A percentile compares a stretch with the other conserved stretches of the same genome.
These are phyloP conservation scores for Falco rusticolus DNA, from an alignment of 2,797 vertebrate species.

Conservation along the genomic window DNA sequence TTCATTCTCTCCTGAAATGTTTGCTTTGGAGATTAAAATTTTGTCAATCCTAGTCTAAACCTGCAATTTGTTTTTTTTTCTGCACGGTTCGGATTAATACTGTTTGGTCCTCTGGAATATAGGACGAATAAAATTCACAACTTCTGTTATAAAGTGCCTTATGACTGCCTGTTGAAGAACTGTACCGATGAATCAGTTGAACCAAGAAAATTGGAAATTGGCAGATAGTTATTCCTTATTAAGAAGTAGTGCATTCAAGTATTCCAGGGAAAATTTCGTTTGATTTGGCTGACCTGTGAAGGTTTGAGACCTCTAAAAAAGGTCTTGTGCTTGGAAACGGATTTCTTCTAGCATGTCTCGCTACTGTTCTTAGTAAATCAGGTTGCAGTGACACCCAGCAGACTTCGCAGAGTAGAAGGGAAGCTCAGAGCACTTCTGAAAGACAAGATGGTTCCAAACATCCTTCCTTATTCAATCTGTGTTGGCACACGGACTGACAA, in stretches of 20 bases:
- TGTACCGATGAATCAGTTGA: constrained; percentile 21
- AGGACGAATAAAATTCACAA: background rate
- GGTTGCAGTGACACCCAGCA: background rate
- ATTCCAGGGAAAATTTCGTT: background rate
- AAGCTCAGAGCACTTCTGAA: background rate
- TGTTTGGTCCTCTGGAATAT: background rate
- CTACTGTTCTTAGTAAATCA: background rate
- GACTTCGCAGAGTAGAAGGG: background rate
- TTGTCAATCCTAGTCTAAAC: background rate
- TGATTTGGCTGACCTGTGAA: constrained; percentile 1
- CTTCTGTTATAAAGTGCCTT: background rate
- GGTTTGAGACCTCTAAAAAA: constrained; percentile 20
- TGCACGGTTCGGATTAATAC: background rate
- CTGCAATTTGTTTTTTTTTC: background rate
- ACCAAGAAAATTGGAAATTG: constrained; percentile 29
- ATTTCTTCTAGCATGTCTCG: background rate
- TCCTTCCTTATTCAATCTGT: background rate
- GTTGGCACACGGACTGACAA: background rate
- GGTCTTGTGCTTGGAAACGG: background rate
- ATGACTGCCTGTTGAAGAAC: constrained; percentile 2
- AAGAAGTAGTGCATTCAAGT: background rate
- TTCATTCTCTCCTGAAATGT: background rate
- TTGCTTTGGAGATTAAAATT: background rate
- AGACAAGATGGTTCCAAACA: background rate
- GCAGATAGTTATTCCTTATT: background rate